Evolutionary conservation across 2,797 vertebrate genomes (phyloP).

Genomic region (Anisognathus igniventris): DNA sequence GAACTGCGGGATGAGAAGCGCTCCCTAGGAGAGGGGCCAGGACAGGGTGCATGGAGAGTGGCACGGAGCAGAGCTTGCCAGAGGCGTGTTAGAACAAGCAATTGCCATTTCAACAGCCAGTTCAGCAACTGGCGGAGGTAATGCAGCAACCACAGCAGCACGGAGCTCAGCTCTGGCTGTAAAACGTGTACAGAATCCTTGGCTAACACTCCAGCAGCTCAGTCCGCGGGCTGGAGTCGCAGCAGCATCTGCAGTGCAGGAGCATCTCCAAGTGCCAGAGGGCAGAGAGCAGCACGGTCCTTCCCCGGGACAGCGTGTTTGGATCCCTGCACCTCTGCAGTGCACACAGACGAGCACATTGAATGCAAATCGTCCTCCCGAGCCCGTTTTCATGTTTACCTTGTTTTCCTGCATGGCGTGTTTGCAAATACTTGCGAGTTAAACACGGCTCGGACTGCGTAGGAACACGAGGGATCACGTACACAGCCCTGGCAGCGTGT

Average conservation of each 20-base stretch:
- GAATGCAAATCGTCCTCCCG: not conserved
- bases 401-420: not conserved
- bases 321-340: not conserved
- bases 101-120: not conserved
- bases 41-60: not conserved
- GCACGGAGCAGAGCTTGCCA: not conserved
- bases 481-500: not conserved
- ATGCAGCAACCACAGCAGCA: not conserved
- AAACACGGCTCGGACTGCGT: not conserved
- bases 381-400: not conserved
- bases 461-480: not conserved
- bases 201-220: not conserved
- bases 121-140: not conserved
- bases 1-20: not conserved
- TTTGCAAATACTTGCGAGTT: not conserved
- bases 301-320: not conserved
- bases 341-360: fast-evolving
- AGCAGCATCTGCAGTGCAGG: not conserved
- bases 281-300: not conserved
- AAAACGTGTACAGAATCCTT: not conserved
- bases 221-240: not conserved
- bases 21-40: not conserved
- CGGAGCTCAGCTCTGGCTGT: not conserved
- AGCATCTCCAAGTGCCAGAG: not conserved
- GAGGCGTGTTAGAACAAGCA: not conserved